phyloP scores from a whole-genome alignment of 2,888 invertebrate species.

The Salticus scenicus region DNA sequence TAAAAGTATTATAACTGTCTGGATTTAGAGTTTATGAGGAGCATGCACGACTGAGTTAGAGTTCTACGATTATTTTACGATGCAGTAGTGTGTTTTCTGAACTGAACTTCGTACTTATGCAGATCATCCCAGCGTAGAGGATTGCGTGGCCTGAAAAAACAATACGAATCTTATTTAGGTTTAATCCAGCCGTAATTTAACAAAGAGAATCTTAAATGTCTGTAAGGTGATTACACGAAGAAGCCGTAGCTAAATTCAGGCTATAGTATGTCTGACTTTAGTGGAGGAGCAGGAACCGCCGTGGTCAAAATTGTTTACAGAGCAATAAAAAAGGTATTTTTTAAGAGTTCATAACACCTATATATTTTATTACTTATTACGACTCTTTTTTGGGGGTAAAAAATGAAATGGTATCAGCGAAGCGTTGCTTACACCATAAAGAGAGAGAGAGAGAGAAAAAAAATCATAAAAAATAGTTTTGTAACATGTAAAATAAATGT shows the following conservation, averaged over 20 bases:
- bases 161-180: constrained; percentile 21
- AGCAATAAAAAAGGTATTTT: too few species aligned
- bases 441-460: too few species aligned
- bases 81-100: constrained; percentile 8
- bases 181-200: constrained; percentile 25
- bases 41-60: constrained; percentile 43
- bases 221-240: not conserved
- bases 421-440: too few species aligned
- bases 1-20: constrained; percentile 69
- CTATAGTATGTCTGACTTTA: not conserved
- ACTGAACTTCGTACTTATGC: constrained; percentile 10
- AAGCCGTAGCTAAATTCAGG: not conserved
- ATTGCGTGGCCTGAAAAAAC: constrained; percentile 13
- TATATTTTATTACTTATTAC: too few species aligned
- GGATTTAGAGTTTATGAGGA: constrained; percentile 55
- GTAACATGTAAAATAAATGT: too few species aligned
- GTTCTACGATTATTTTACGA: not conserved
- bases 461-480: too few species aligned
- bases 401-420: too few species aligned
- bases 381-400: too few species aligned
- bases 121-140: constrained; percentile 19
- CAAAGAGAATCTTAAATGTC: not conserved
- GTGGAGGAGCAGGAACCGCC: too few species aligned
- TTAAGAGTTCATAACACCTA: too few species aligned
- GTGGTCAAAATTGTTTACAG: too few species aligned